Evolutionary conservation across 2,113 vertebrate species (phyloP).

Genomic region (Vidua chalybeata): DNA sequence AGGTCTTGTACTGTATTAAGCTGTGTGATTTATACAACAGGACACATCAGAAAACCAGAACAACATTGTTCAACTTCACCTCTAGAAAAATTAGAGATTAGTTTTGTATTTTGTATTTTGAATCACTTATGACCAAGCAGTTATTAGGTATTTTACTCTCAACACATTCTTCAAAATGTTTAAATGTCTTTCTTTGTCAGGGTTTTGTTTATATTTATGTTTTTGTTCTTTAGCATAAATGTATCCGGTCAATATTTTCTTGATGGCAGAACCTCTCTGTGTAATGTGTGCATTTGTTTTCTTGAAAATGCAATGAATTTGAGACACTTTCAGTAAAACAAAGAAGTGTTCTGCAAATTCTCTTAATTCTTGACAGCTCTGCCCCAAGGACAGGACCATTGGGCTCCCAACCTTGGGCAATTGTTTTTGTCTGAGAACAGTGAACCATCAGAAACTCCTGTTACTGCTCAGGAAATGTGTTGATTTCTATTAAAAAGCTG

Average conservation of each 20-base stretch:
- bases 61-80: background rate
- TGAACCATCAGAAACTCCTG: background rate
- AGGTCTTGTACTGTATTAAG: background rate
- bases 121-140: background rate
- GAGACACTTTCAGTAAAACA: background rate
- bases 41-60: background rate
- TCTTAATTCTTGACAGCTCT: slow-evolving; percentile 39
- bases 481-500: background rate
- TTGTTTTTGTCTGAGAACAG: background rate
- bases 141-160: background rate
- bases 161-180: background rate
- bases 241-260: background rate
- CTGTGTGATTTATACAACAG: background rate
- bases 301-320: slow-evolving; percentile 1
- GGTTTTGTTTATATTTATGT: background rate
- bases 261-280: background rate
- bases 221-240: background rate
- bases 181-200: background rate
- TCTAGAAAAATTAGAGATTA: background rate
- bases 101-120: background rate
- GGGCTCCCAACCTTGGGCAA: background rate
- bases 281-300: background rate
- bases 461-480: background rate
- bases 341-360: slow-evolving; percentile 34
- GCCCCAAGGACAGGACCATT: background rate